Conservation (phyloP, 2,888 invertebrate species). For the Acleris holmiana region DNA sequence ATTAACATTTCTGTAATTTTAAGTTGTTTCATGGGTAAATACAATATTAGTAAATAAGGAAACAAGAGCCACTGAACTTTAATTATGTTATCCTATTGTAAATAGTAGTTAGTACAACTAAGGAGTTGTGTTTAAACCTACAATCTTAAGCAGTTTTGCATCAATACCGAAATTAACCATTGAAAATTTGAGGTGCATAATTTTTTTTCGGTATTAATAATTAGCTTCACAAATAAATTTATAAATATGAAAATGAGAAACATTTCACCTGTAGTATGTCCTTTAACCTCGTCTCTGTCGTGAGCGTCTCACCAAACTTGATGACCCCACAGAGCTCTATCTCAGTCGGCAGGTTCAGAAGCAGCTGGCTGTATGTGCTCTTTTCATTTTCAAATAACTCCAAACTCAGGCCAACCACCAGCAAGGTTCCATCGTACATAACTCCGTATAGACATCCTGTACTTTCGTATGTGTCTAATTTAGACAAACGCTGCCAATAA, state of each 20-base stretch:
- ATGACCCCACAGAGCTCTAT: constrained; percentile 91
- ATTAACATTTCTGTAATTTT: too few relatives aligned
- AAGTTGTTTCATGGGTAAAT: too few relatives aligned
- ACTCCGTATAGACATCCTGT: constrained; percentile 90
- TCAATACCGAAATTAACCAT: neutral
- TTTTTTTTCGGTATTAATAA: neutral
- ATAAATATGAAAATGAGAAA: neutral
- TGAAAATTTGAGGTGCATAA: neutral
- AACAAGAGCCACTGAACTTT: too few relatives aligned
- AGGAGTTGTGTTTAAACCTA: too few relatives aligned
- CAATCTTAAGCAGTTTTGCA: too few relatives aligned
- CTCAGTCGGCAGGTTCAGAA: constrained; percentile 89
- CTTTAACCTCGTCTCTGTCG: constrained; percentile 85
- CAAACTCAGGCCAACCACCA: constrained; percentile 88
- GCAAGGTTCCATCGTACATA: constrained; percentile 88
- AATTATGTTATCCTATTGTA: too few relatives aligned
- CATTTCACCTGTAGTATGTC: constrained; percentile 81
- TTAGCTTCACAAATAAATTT: neutral
- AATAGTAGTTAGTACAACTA: too few relatives aligned
- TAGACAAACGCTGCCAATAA: constrained; percentile 86
- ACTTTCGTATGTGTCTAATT: constrained; percentile 83
- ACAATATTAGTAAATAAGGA: too few relatives aligned
- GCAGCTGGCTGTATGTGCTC: constrained; percentile 78
- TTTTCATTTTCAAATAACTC: constrained; percentile 85
- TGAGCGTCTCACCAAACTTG: constrained; percentile 85